A percentile compares a stretch with the other conserved stretches of the same genome.
These are phyloP conservation scores for Nemoura dubitans DNA, from an alignment of 2,888 invertebrate genomes.

Conservation along the genomic window DNA sequence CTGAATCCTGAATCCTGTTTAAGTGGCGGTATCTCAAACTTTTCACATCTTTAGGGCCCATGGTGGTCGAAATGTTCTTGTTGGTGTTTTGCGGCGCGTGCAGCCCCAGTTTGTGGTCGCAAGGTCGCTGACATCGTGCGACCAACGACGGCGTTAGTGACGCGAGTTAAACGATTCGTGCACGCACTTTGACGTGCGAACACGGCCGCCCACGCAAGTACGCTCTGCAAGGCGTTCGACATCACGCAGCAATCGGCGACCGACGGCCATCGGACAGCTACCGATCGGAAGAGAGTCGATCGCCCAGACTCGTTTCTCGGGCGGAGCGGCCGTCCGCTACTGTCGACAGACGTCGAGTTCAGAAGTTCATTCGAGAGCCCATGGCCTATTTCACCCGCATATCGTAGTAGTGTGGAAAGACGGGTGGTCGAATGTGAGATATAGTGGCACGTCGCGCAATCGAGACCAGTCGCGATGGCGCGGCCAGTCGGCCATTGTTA, in stretches of 20 bases:
- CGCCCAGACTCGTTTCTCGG: neutral
- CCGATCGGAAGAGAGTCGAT: neutral
- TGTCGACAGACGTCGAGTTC: neutral
- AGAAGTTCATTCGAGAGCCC: neutral
- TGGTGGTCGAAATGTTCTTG: no score
- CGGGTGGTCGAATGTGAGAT: neutral
- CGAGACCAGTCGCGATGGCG: neutral
- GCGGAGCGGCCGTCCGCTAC: neutral
- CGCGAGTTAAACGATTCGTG: neutral
- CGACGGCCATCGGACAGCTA: neutral
- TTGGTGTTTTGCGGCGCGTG: no score
- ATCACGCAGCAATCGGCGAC: no score
- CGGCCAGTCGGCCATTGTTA: conserved; percentile 28
- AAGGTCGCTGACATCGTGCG: neutral
- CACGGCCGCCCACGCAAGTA: neutral
- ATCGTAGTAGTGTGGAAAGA: neutral
- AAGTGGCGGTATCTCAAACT: no score
- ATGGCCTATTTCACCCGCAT: conserved; percentile 5
- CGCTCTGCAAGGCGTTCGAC: no score
- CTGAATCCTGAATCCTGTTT: no score
- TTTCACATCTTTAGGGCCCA: no score
- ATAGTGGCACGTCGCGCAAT: neutral
- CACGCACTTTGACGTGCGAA: neutral
- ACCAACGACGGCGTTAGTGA: neutral
- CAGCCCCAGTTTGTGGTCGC: neutral